Evolutionary conservation across 2,888 invertebrate species (phyloP).

Genomic region (Dichetophora obliterata): DNA sequence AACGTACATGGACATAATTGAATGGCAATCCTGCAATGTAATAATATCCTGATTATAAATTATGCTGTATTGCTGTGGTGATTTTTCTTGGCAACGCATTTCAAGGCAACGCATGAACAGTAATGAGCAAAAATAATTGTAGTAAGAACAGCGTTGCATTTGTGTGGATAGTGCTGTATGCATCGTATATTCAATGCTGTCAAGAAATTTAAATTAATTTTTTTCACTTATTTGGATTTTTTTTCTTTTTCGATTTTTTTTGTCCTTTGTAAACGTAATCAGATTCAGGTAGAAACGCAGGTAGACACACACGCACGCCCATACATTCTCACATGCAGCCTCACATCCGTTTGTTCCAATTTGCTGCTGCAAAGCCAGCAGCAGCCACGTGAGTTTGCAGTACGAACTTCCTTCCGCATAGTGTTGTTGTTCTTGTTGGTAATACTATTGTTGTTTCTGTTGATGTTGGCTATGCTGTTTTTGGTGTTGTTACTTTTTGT

Average conservation of each 20-base stretch:
- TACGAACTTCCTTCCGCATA: constrained; percentile 34
- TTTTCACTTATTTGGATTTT: neutral
- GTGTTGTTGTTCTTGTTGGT: constrained; percentile 1
- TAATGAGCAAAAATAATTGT: neutral
- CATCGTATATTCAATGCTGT: constrained; percentile 21
- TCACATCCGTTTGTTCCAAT: constrained; percentile 4
- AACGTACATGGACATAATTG: neutral
- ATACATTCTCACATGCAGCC: neutral
- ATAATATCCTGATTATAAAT: constrained; percentile 14
- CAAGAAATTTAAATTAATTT: constrained; percentile 32
- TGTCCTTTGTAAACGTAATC: constrained; percentile 20
- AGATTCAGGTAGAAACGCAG: constrained; percentile 20
- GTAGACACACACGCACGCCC: neutral
- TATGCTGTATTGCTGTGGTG: neutral
- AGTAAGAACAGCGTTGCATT: constrained; percentile 13
- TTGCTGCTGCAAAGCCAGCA: constrained; percentile 3
- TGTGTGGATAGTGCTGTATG: neutral
- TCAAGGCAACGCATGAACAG: neutral
- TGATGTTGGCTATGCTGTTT: constrained; percentile 1
- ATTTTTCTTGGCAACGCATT: neutral
- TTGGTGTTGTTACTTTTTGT: neutral
- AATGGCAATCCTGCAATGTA: neutral
- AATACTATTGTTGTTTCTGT: neutral
- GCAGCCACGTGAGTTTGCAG: constrained; percentile 29
- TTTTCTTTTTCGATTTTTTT: neutral